Percentiles rank a stretch among this genome's conserved stretches.
Conservation (phyloP, 1,140 invertebrate genomes). For the Lutraria rhynchaena region DNA sequence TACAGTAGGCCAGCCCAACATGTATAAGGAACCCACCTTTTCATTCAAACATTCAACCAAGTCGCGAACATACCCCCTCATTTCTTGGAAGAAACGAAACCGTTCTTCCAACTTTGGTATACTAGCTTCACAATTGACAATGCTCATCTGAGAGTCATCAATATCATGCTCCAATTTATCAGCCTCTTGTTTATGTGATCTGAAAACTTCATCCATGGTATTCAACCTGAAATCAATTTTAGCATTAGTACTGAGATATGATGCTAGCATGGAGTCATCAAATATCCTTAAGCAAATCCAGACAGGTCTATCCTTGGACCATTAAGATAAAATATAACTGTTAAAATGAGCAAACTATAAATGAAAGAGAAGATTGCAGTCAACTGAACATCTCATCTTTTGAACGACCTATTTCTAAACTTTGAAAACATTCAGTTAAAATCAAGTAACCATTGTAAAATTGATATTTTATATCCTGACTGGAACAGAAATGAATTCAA, state of each 20-base stretch:
- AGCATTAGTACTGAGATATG: too few relatives aligned
- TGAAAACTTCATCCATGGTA: constrained; percentile 85
- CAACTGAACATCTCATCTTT: too few relatives aligned
- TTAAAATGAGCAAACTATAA: too few relatives aligned
- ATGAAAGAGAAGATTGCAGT: too few relatives aligned
- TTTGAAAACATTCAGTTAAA: too few relatives aligned
- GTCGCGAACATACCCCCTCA: constrained; percentile 97
- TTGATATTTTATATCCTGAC: background rate
- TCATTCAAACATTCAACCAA: constrained; percentile 96
- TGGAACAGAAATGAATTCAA: background rate
- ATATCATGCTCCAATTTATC: constrained; percentile 79
- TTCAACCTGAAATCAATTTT: constrained; percentile 86
- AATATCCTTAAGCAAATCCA: too few relatives aligned
- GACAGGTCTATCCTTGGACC: too few relatives aligned
- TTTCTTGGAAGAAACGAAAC: constrained; percentile 97
- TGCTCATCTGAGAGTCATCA: constrained; percentile 85
- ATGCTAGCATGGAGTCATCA: too few relatives aligned
- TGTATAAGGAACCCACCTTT: constrained; percentile 81
- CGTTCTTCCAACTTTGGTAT: constrained; percentile 86
- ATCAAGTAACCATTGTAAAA: too few relatives aligned
- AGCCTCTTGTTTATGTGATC: constrained; percentile 83
- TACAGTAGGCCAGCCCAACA: constrained; percentile 45
- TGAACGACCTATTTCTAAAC: too few relatives aligned
- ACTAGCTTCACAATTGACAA: constrained; percentile 62
- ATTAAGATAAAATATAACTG: too few relatives aligned